These are phyloP conservation scores for Elachura formosa DNA, from an alignment of 2,113 vertebrate species.

Conservation along the genomic window DNA sequence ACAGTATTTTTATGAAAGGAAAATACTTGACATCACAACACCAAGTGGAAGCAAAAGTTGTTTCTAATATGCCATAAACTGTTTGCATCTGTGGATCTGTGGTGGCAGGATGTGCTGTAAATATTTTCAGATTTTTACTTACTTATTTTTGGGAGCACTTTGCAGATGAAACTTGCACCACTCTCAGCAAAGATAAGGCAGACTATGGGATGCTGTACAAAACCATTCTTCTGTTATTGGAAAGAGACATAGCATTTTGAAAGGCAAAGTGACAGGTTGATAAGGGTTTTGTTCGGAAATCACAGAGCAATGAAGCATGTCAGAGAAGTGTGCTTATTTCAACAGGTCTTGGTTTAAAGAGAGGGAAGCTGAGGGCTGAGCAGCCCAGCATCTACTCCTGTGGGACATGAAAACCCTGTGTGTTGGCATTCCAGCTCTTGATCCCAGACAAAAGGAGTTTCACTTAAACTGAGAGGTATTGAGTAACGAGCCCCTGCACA, in stretches of 20 bases:
- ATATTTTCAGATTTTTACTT: not conserved
- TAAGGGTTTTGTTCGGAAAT: not conserved
- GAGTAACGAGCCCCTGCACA: not conserved
- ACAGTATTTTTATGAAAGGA: not conserved
- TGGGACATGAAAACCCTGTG: not conserved
- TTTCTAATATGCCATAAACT: not conserved
- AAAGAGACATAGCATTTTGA: not conserved
- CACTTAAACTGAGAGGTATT: not conserved
- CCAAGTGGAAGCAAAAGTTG: not conserved
- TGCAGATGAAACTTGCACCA: not conserved
- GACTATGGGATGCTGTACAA: not conserved
- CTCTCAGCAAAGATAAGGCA: not conserved
- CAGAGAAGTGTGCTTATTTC: not conserved
- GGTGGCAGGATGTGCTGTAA: not conserved
- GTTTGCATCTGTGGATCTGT: not conserved
- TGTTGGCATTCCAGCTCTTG: not conserved
- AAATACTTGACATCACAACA: not conserved
- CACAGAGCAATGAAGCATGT: fast-evolving
- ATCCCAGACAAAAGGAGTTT: conserved; percentile 19
- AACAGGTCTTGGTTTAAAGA: not conserved
- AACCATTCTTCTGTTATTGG: not conserved
- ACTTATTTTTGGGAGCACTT: not conserved
- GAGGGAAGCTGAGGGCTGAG: not conserved
- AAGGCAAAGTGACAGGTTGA: not conserved
- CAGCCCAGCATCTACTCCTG: not conserved